Base-by-base conservation (phyloP, 2,113 vertebrate species). In the Oxygymnocypris stewartii region DNA sequence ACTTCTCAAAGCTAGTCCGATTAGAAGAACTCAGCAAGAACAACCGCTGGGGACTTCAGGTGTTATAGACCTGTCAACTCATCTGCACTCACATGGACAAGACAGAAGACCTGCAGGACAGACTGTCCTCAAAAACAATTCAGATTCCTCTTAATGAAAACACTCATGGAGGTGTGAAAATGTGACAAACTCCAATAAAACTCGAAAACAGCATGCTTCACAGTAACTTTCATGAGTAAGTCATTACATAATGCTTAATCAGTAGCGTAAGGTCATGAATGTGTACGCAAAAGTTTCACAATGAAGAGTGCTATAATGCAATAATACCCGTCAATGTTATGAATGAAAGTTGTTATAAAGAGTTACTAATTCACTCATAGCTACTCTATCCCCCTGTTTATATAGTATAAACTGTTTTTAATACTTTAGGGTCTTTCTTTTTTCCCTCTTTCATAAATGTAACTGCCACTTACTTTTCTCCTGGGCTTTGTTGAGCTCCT, bases 401-500 rank as follows among this genome's bases (percentile, higher is more conserved):
- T 37, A 6, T 35, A 10, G 75, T 2, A 78, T 20, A 23, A 37
- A 31, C 0, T 1, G 11, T 2, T 40, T 59, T n/a, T 18, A 8
- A 25, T 80, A 3, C 31, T 13, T 75, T 12, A 31, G 12, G n/a
- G 54, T 76, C 2, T 25, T 47, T 73, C 35, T 71, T 57, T 47
- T 31, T 47, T 3, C 0, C 2, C 20, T 44, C 11, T 31, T 31
- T 31, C 73, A 75, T 47, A 47, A 47, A 47, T 44, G 40, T 75
- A 20, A 73, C 2, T 14, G 28, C 4, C 28, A 93, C 95, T 97
- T 87, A 97, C 96, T 84, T 37, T 51, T 92, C 90, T 85, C 88
- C 94, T 0, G 93, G 83, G 85, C 86, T 82, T 89, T 97, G 96
- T 88, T 98, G 97, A 28, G 95, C 93, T 90, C 96, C 96, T 77